Evolutionary conservation across 37 sponge, comb jelly and placozoan species (phyloP).

Genomic region (Dysidea cf. avara): DNA sequence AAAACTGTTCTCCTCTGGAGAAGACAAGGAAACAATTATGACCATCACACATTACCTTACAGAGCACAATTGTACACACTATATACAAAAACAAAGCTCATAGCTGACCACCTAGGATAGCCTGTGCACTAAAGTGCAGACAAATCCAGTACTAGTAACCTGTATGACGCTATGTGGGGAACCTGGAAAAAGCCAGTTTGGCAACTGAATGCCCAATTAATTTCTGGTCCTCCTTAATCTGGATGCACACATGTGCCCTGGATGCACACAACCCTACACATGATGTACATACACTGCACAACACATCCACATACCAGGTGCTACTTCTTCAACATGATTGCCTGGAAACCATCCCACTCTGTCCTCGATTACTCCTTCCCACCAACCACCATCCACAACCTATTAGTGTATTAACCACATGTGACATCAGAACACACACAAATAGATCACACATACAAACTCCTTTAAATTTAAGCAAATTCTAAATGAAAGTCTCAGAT

Average conservation of each 20-base stretch:
- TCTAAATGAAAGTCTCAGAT: too few species aligned
- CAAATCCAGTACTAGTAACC: too few species aligned
- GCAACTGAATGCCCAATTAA: too few species aligned
- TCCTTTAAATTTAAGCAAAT: too few species aligned
- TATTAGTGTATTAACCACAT: too few species aligned
- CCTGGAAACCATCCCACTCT: slow-evolving; percentile 93
- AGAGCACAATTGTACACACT: neutral
- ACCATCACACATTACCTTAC: neutral
- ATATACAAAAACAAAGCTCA: slow-evolving; percentile 4
- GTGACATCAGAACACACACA: too few species aligned
- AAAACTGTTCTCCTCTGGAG: too few species aligned
- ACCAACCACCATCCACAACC: slow-evolving; percentile 90
- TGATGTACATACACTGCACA: neutral
- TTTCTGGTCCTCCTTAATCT: neutral
- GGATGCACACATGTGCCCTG: neutral
- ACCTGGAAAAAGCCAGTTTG: too few species aligned
- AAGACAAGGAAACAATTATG: neutral
- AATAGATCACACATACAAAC: too few species aligned
- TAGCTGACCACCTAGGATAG: too few species aligned
- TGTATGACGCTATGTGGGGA: too few species aligned
- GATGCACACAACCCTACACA: neutral
- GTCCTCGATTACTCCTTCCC: slow-evolving; percentile 82
- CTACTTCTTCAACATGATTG: slow-evolving; percentile 74
- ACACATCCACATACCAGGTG: slow-evolving; percentile 42
- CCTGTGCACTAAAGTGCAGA: too few species aligned